Evolutionary conservation across 2,888 invertebrate species (phyloP).

Genomic region (Chironomus tentans): DNA sequence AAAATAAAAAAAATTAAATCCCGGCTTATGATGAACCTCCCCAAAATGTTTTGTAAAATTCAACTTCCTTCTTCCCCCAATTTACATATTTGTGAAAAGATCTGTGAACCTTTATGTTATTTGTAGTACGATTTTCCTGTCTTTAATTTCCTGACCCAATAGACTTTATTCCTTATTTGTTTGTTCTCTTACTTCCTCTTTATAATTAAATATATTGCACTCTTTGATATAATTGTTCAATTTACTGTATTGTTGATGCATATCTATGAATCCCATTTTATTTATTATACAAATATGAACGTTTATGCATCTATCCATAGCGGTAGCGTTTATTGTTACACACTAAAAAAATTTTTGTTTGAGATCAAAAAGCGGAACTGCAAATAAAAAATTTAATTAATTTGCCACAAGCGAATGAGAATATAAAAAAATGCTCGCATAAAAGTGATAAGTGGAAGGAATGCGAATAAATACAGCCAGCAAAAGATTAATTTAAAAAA

Average conservation of each 20-base stretch:
- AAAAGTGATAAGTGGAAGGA: no score
- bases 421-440: no score
- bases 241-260: neutral
- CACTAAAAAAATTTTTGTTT: neutral
- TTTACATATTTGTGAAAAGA: neutral
- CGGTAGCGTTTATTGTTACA: neutral
- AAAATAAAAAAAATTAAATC: neutral
- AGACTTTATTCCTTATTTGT: neutral
- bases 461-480: no score
- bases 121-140: no score
- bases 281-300: neutral
- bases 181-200: neutral
- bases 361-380: neutral
- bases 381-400: slow-evolving; percentile 1
- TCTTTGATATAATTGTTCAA: neutral
- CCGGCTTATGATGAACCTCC: neutral
- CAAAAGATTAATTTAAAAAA: no score
- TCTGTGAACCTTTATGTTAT: no score
- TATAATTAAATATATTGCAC: neutral
- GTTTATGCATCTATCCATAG: neutral
- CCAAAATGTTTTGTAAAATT: neutral
- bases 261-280: neutral
- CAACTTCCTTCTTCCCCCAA: neutral
- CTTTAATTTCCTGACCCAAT: no score
- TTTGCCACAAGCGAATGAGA: slow-evolving; percentile 10